phyloP scores from a whole-genome alignment of 2,888 invertebrate species.

The Apamea crenata region DNA sequence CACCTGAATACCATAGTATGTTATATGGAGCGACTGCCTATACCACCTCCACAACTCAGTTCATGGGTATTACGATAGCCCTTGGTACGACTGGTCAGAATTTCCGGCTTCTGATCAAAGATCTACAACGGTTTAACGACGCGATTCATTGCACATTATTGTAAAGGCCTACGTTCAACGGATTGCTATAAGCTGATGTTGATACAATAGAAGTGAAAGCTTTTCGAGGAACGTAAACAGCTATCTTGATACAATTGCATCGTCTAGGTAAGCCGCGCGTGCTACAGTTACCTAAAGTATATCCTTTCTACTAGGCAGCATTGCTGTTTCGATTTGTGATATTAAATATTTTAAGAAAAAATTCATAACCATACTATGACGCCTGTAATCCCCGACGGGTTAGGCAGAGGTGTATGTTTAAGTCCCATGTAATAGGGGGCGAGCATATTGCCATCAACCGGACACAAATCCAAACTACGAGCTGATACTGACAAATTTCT shows the following conservation, averaged over 20 bases:
- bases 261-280: neutral
- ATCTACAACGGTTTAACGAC: neutral
- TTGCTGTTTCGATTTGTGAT: neutral
- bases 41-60: neutral
- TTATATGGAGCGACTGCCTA: neutral
- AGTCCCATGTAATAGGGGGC: neutral
- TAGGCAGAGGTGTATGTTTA: neutral
- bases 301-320: neutral
- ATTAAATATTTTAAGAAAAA: too few species aligned
- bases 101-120: neutral
- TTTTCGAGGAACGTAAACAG: neutral
- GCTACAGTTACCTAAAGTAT: neutral
- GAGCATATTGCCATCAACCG: neutral
- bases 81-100: neutral
- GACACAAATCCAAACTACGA: neutral
- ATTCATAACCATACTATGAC: too few species aligned
- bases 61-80: neutral
- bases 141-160: neutral
- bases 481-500: neutral
- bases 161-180: neutral
- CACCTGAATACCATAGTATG: too few species aligned
- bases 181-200: neutral
- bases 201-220: constrained; percentile 28
- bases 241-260: constrained; percentile 5
- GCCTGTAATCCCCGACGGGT: too few species aligned